These are phyloP conservation scores for Rhinopithecus roxellana DNA, from an alignment of 2,113 vertebrate species.

Conservation along the genomic window DNA sequence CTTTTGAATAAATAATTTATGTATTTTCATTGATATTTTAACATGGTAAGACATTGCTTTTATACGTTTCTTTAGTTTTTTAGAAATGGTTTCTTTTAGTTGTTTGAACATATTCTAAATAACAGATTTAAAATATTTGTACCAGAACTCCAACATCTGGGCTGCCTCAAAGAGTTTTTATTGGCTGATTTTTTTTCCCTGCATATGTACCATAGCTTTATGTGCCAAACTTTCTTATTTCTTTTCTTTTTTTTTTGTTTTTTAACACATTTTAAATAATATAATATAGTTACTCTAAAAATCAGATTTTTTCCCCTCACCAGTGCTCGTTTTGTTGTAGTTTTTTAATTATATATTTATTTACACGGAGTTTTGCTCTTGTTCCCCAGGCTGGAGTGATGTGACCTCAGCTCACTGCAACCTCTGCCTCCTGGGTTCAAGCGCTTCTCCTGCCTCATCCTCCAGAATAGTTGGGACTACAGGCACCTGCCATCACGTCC, in stretches of 20 bases:
- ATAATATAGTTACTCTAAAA: not conserved
- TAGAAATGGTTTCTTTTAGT: not conserved
- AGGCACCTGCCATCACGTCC: accelerated
- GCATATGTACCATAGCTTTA: too few relatives aligned
- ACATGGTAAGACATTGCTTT: not conserved
- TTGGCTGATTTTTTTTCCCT: not conserved
- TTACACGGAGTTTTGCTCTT: not conserved
- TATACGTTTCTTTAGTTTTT: not conserved
- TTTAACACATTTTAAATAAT: not conserved
- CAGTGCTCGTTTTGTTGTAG: not conserved
- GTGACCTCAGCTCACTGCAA: too few relatives aligned
- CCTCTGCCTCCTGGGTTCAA: too few relatives aligned
- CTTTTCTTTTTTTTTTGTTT: not conserved
- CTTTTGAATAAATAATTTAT: not conserved
- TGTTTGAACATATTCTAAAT: not conserved
- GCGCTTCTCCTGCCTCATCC: too few relatives aligned
- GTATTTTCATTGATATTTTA: not conserved
- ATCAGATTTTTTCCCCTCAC: not conserved
- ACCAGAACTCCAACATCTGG: not conserved
- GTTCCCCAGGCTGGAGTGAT: not conserved
- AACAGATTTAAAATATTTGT: not conserved
- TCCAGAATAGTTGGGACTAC: too few relatives aligned
- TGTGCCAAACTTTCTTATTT: not conserved
- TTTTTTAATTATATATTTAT: not conserved
- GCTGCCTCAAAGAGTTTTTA: not conserved